phyloP scores from a whole-genome alignment of 2,113 vertebrate species.

The Mungos mungo region DNA sequence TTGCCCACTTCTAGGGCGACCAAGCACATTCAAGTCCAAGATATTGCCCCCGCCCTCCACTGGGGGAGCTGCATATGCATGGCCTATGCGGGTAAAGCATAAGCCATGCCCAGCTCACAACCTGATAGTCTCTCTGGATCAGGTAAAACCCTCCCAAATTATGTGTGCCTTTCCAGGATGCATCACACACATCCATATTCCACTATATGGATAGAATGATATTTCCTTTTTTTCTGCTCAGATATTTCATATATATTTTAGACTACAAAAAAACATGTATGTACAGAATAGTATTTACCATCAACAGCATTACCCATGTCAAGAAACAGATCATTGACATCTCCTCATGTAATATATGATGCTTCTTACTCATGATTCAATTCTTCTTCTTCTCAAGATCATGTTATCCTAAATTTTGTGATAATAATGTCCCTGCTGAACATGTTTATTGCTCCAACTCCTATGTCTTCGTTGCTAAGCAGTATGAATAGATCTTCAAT shows the following conservation, averaged over 20 bases:
- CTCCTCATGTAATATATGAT: not conserved
- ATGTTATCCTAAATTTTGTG: not conserved
- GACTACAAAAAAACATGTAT: not conserved
- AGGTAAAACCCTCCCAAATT: not conserved
- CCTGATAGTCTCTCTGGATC: not conserved
- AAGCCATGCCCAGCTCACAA: not conserved
- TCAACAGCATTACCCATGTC: not conserved
- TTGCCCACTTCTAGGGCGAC: not conserved
- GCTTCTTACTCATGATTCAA: not conserved
- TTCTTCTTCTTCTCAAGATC: not conserved
- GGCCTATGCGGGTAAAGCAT: not conserved
- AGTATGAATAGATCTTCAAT: not conserved
- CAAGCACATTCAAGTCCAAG: not conserved
- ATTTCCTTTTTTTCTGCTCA: not conserved
- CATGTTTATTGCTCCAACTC: not conserved
- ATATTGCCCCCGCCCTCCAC: not conserved
- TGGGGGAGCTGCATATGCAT: rapidly evolving
- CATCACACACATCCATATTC: not conserved
- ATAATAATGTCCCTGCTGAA: not conserved
- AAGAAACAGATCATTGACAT: not conserved
- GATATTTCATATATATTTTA: not conserved
- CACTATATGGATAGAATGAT: not conserved
- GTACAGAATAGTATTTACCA: not conserved
- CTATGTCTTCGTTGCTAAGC: not conserved
- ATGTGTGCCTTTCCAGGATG: not conserved